These are phyloP conservation scores for Apamea monoglypha DNA, from an alignment of 2,888 invertebrate genomes.

Conservation along the genomic window DNA sequence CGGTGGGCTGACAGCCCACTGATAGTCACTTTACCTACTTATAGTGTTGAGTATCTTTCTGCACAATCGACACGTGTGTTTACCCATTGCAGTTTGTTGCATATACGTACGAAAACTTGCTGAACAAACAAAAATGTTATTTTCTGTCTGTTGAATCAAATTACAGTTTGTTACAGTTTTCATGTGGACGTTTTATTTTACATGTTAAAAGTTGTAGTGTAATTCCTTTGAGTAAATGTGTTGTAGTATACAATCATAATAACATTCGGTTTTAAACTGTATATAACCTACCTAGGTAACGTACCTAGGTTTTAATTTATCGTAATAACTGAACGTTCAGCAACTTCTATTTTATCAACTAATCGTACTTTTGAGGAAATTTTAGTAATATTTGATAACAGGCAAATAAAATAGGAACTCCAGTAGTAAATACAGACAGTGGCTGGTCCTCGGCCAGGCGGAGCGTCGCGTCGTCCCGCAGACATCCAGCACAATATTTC, in stretches of 20 bases:
- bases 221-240: not conserved
- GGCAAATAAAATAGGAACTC: conserved; percentile 11
- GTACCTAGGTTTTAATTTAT: not conserved
- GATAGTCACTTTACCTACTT: conserved; percentile 63
- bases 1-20: conserved; percentile 75
- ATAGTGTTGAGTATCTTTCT: conserved; percentile 27
- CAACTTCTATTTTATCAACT: not conserved
- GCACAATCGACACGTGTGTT: conserved; percentile 30
- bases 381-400: not conserved
- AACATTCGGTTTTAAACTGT: not conserved
- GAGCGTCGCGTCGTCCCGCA: conserved; percentile 56
- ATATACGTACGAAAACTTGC: not conserved
- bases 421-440: conserved; percentile 23
- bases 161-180: conserved; percentile 15
- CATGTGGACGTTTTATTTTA: conserved; percentile 11
- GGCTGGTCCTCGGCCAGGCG: conserved; percentile 32
- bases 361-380: not conserved
- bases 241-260: not conserved
- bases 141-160: conserved; percentile 38
- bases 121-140: conserved; percentile 16
- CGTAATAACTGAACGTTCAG: not conserved
- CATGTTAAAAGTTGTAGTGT: not conserved
- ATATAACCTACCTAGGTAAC: not conserved
- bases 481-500: conserved; percentile 79
- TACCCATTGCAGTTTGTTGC: conserved; percentile 33